Evolutionary conservation across 2,113 vertebrate genomes (phyloP).

Genomic region (Catharus bicknelli): DNA sequence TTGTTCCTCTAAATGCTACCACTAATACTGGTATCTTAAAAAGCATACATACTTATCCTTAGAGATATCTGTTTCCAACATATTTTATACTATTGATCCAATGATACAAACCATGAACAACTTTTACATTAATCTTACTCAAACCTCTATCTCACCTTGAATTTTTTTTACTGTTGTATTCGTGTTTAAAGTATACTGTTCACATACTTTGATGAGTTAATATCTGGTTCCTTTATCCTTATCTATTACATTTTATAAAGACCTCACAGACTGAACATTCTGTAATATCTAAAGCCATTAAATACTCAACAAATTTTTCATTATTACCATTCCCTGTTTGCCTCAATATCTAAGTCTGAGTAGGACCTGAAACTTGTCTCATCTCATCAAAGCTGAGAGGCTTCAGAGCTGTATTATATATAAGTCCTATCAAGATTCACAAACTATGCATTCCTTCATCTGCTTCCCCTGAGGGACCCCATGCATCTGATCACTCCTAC

Average conservation of each 20-base stretch:
- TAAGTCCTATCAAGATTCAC: conserved; percentile 25
- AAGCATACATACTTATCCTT: background rate
- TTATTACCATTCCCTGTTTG: conserved; percentile 8
- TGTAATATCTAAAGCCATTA: background rate
- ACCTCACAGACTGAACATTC: background rate
- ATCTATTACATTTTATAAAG: background rate
- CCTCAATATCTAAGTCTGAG: background rate
- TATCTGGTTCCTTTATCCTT: background rate
- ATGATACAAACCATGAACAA: background rate
- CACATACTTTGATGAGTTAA: background rate
- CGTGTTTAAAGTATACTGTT: background rate
- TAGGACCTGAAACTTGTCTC: background rate
- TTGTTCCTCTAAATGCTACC: background rate
- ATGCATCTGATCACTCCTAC: background rate
- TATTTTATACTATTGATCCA: background rate
- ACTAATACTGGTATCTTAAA: background rate
- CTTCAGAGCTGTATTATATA: conserved; percentile 20
- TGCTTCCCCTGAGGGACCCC: background rate
- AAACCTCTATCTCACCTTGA: background rate
- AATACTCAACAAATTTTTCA: background rate
- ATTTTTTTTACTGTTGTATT: background rate
- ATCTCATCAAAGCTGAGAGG: conserved; percentile 20
- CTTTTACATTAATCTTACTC: background rate
- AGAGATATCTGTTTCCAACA: background rate
- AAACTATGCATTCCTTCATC: conserved; percentile 19